Evolutionary conservation across 2,113 vertebrate species (phyloP).

Genomic region (Euleptes europaea): DNA sequence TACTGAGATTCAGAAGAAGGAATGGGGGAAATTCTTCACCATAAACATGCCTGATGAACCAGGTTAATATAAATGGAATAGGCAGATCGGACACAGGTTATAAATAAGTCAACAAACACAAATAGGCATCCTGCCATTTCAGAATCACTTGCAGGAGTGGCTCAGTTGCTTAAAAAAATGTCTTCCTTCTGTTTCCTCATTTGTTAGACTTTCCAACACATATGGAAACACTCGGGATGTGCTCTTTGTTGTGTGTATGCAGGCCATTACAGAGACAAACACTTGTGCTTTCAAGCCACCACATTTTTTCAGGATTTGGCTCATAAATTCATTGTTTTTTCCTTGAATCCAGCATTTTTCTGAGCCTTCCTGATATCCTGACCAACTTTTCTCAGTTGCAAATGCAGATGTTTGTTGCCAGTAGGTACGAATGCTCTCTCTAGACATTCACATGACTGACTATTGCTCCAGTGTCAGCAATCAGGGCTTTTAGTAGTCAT

Average conservation of each 20-base stretch:
- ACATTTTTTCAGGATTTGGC: not conserved
- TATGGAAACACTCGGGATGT: constrained; percentile 24
- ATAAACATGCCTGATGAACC: constrained; percentile 30
- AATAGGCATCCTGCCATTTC: constrained; percentile 41
- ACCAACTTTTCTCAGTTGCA: constrained; percentile 36
- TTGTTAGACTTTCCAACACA: constrained; percentile 11
- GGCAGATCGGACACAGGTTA: constrained; percentile 48
- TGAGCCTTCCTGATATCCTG: constrained; percentile 9
- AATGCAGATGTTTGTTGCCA: constrained; percentile 41
- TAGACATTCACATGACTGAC: constrained; percentile 14
- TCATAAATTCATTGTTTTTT: constrained; percentile 42
- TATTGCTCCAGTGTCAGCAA: constrained; percentile 18
- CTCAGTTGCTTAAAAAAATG: constrained; percentile 28
- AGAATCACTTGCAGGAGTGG: constrained; percentile 25
- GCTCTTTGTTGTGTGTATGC: constrained; percentile 4
- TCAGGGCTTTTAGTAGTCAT: constrained; percentile 28
- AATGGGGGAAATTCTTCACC: constrained; percentile 23
- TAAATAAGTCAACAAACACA: constrained; percentile 66
- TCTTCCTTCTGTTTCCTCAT: not conserved
- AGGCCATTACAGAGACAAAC: constrained; percentile 47
- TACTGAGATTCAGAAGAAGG: not conserved
- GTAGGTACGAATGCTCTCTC: constrained; percentile 10
- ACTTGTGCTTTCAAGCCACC: constrained; percentile 65
- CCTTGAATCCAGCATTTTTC: constrained; percentile 25
- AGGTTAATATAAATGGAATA: constrained; percentile 44